These are phyloP conservation scores for Troides helena DNA, from an alignment of 2,888 invertebrate species.

Conservation along the genomic window DNA sequence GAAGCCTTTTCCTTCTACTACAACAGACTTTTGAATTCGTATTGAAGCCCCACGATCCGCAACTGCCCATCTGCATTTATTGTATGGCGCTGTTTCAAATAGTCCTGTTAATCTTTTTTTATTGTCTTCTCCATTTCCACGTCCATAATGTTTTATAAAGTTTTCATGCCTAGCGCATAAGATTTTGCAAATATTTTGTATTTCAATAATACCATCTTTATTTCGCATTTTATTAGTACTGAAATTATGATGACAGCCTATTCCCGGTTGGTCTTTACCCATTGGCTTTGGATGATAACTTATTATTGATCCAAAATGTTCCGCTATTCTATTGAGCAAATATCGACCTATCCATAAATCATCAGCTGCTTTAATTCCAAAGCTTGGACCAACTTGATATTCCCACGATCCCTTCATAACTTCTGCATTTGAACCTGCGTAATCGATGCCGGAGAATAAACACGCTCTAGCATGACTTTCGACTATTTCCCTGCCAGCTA, in stretches of 20 bases:
- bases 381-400: slow-evolving; percentile 94
- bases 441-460: slow-evolving; percentile 94
- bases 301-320: slow-evolving; percentile 88
- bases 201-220: slow-evolving; percentile 85
- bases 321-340: slow-evolving; percentile 89
- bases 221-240: slow-evolving; percentile 91
- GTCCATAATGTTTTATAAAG: slow-evolving; percentile 95
- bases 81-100: slow-evolving; percentile 96
- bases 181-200: slow-evolving; percentile 93
- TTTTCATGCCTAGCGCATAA: slow-evolving; percentile 69
- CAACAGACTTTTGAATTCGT: slow-evolving; percentile 93
- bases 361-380: slow-evolving; percentile 90
- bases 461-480: slow-evolving; percentile 93
- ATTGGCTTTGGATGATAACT: slow-evolving; percentile 87
- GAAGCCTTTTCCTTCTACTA: slow-evolving; percentile 92
- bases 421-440: slow-evolving; percentile 97
- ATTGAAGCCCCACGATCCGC: slow-evolving; percentile 96
- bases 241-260: slow-evolving; percentile 94
- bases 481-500: slow-evolving; percentile 95
- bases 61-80: slow-evolving; percentile 91
- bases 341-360: slow-evolving; percentile 93
- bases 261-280: slow-evolving; percentile 91
- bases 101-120: slow-evolving; percentile 94
- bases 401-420: slow-evolving; percentile 98
- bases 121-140: slow-evolving; percentile 92